These are phyloP conservation scores for Arbacia lixula DNA, from an alignment of 53 echinoderm and acorn worm genomes.

Conservation along the genomic window DNA sequence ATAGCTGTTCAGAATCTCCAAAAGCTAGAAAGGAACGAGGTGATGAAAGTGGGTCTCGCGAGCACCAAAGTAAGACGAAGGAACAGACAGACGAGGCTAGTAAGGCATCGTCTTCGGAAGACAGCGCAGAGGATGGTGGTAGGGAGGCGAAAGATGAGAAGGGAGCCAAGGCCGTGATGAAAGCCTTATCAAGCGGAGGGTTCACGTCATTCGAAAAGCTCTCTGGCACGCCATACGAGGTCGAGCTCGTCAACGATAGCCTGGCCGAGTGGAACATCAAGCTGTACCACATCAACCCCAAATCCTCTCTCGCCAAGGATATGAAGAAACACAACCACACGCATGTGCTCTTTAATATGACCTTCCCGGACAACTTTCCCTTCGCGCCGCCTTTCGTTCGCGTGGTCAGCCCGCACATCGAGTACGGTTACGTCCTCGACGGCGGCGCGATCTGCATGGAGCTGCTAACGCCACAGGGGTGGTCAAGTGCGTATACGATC, in stretches of 20 bases:
- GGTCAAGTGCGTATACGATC: constrained; percentile 78
- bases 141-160: neutral
- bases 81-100: neutral
- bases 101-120: neutral
- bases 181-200: constrained; percentile 24
- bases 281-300: constrained; percentile 62
- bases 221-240: constrained; percentile 28
- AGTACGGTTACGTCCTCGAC: constrained; percentile 80
- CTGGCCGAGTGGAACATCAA: constrained; percentile 77
- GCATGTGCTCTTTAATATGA: constrained; percentile 70
- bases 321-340: constrained; percentile 65
- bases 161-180: neutral
- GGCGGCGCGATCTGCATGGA: constrained; percentile 88
- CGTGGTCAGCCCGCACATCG: constrained; percentile 70
- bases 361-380: constrained; percentile 83
- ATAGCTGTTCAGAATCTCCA: too few species aligned
- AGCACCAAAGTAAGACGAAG: neutral
- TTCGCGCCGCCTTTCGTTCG: constrained; percentile 83
- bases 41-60: neutral
- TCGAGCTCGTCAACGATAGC: constrained; percentile 65
- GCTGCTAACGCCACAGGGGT: constrained; percentile 76
- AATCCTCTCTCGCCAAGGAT: constrained; percentile 62
- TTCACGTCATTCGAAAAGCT: constrained; percentile 13
- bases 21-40: constrained; percentile 12
- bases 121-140: neutral